Evolutionary conservation across 92 coral and sea anemone species (phyloP).

Genomic region (Scolanthus callimorphus): DNA sequence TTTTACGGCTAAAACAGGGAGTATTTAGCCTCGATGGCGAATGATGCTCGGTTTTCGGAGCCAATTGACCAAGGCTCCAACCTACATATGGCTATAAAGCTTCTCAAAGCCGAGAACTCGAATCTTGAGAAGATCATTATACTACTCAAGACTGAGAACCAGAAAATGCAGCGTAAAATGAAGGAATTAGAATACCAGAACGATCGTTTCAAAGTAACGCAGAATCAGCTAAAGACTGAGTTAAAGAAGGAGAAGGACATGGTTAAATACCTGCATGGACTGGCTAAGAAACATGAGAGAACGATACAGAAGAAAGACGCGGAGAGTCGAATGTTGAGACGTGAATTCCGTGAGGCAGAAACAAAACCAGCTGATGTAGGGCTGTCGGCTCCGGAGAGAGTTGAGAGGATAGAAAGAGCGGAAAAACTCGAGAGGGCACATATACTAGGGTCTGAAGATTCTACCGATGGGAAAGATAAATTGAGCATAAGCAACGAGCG

Average conservation of each 20-base stretch:
- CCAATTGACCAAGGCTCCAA: conserved; percentile 85
- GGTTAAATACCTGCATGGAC: conserved; percentile 75
- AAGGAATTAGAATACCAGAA: conserved; percentile 86
- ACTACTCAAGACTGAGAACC: conserved; percentile 78
- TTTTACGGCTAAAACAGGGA: conserved; percentile 5
- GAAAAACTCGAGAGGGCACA: conserved; percentile 10
- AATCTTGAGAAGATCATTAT: conserved; percentile 86
- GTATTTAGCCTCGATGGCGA: conserved; percentile 38
- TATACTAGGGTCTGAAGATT: conserved; percentile 2
- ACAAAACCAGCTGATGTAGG: conserved; percentile 12
- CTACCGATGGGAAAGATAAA: neutral
- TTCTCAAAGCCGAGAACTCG: conserved; percentile 85
- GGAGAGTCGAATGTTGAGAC: conserved; percentile 65
- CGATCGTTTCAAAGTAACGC: conserved; percentile 82
- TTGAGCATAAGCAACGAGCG: conserved; percentile 20
- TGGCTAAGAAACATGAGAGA: conserved; percentile 84
- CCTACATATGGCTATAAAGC: conserved; percentile 84
- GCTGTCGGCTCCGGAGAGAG: conserved; percentile 11
- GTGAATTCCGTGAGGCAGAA: conserved; percentile 57
- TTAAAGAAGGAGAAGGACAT: conserved; percentile 78
- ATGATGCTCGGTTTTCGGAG: conserved; percentile 49
- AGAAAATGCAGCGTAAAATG: conserved; percentile 72
- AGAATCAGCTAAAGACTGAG: conserved; percentile 78
- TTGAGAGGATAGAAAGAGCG: conserved; percentile 6
- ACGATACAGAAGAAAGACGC: conserved; percentile 88